Evolutionary conservation across 2,113 vertebrate genomes (phyloP), one percentile per base, ranked within the genome.

Genomic region (Petaurus breviceps): DNA sequence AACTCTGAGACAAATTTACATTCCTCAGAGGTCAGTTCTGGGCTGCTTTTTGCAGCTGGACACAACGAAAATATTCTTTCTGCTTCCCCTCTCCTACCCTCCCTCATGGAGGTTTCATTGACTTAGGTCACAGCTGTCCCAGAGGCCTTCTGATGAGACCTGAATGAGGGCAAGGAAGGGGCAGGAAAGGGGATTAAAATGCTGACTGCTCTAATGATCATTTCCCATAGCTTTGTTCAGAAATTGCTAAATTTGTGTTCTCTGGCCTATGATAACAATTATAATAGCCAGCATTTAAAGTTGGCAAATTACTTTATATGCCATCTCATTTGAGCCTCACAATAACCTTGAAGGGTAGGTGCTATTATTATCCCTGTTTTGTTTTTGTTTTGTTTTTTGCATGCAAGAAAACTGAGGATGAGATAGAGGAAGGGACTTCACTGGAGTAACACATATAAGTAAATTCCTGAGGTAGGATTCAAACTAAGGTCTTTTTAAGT

Each of bases 121-220:
- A 90, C 57, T 89, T 50, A 6, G 57, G 89, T 16, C 49, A 11
- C 90, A 94, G 57, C 53, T 52, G 28, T 25, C 52, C 25, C 54
- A 52, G 51, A 52, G 51, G 19, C 54, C 52, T 90, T n/a, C 51
- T 25, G 43, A 7, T 0, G 50, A n/a, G 50, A 94, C 92, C 93
- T 68, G 0, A 89, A 0, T 2, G 2, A 89, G 93, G 93, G 68
- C 68, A 84, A 84, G 68, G 24, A 97, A 94, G 25, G 90, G 0
- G 12, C 89, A 96, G 54, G 94, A 51, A 93, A 96, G 68, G 95
- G 92, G 91, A 95, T 68, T 96, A 97, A 77, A 51, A 89, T 57
- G 91, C 68, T 43, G 92, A 52, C 28, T 46, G 49, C 91, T 96
- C 51, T 93, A 51, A 93, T 93, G 57, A 96, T 91, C 95, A 47